Conservation (phyloP, 2,113 vertebrate species). For the Pardalotus punctatus region DNA sequence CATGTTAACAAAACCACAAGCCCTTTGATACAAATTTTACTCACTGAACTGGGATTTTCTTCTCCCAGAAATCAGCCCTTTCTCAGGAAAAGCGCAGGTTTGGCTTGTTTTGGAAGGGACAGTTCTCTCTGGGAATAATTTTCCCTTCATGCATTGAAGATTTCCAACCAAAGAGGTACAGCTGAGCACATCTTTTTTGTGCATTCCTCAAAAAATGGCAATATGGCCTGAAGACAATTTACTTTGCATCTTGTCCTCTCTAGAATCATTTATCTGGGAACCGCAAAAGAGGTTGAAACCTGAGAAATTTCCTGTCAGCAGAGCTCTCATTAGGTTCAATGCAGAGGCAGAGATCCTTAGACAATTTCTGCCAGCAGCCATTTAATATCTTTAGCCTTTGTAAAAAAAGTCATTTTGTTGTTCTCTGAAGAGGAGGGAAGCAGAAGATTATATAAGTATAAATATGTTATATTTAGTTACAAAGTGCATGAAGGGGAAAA, state of each 20-base stretch:
- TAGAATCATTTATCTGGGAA: not conserved
- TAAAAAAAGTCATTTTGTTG: not conserved
- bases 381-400: not conserved
- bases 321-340: not conserved
- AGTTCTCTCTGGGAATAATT: not conserved
- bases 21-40: not conserved
- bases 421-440: not conserved
- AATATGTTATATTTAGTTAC: not conserved
- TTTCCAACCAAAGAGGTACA: not conserved
- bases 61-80: not conserved
- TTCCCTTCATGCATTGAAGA: not conserved
- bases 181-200: not conserved
- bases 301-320: not conserved
- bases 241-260: not conserved
- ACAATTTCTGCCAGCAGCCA: not conserved
- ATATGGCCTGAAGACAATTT: not conserved
- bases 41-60: not conserved
- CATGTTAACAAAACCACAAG: not conserved
- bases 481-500: not conserved
- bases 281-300: not conserved
- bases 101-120: not conserved
- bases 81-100: not conserved
- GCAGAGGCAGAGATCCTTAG: not conserved
- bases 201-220: not conserved
- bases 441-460: not conserved